These are phyloP conservation scores for Danio aesculapii DNA, from an alignment of 2,797 vertebrate species.

Conservation along the genomic window DNA sequence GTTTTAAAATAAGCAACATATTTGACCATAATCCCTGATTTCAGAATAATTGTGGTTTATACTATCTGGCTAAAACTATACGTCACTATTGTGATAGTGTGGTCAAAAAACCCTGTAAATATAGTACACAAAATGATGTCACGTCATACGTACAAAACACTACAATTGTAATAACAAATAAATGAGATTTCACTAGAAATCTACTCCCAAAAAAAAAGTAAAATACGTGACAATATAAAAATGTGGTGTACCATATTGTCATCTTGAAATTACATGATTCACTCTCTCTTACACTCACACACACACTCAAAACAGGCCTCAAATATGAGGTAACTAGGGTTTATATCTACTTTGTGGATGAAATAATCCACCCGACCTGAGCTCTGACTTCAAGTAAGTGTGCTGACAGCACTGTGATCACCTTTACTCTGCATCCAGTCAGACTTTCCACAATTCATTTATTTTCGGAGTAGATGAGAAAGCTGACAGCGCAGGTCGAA, in stretches of 20 bases:
- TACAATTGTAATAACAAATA: conserved; percentile 2
- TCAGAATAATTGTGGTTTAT: background rate
- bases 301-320: background rate
- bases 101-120: background rate
- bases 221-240: background rate
- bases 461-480: conserved; percentile 34
- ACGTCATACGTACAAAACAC: background rate
- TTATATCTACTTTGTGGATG: conserved; percentile 11
- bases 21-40: background rate
- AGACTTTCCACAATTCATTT: conserved; percentile 22
- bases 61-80: too few species aligned
- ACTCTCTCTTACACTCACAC: background rate
- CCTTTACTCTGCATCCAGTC: conserved; percentile 12
- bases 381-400: conserved; percentile 55
- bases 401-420: background rate
- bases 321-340: conserved; percentile 24
- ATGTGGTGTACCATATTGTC: background rate
- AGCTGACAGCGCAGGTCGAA: conserved; percentile 59
- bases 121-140: too few species aligned
- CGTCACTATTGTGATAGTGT: background rate
- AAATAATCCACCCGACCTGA: conserved; percentile 44
- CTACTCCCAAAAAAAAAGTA: background rate
- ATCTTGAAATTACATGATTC: background rate
- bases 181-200: background rate
- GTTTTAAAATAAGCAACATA: background rate